These are phyloP conservation scores for Peromyscus eremicus DNA, from an alignment of 2,797 vertebrate species.

Conservation along the genomic window DNA sequence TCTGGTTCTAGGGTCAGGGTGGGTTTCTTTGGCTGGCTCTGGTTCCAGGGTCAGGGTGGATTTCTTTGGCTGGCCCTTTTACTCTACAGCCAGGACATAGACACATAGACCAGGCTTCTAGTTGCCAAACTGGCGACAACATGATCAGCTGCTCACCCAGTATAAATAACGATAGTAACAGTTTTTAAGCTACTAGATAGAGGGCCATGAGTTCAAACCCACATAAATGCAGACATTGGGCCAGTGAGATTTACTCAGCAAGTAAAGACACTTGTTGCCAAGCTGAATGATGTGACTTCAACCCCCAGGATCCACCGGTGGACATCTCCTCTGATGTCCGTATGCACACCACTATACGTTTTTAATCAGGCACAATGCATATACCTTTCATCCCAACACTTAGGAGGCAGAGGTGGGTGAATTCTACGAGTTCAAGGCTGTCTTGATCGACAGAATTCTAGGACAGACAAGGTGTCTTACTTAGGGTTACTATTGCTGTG, in stretches of 20 bases:
- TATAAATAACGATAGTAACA: neutral
- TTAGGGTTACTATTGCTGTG: neutral
- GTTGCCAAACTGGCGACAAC: neutral
- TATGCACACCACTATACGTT: neutral
- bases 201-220: neutral
- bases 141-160: neutral
- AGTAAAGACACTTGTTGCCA: neutral
- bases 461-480: neutral
- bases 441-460: neutral
- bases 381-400: neutral
- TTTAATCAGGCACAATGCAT: neutral
- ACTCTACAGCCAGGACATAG: too few species aligned
- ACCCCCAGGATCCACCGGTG: neutral
- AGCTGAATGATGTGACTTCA: neutral
- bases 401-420: neutral
- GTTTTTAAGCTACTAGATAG: neutral
- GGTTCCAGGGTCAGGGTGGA: too few species aligned
- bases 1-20: too few species aligned
- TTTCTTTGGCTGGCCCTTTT: too few species aligned
- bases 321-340: neutral
- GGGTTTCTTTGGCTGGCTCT: too few species aligned
- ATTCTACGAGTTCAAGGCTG: neutral
- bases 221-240: neutral
- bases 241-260: neutral
- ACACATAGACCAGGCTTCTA: too few species aligned